Conservation (phyloP, 2,797 vertebrate species). For the Tokudaia tokunoshimensis region DNA sequence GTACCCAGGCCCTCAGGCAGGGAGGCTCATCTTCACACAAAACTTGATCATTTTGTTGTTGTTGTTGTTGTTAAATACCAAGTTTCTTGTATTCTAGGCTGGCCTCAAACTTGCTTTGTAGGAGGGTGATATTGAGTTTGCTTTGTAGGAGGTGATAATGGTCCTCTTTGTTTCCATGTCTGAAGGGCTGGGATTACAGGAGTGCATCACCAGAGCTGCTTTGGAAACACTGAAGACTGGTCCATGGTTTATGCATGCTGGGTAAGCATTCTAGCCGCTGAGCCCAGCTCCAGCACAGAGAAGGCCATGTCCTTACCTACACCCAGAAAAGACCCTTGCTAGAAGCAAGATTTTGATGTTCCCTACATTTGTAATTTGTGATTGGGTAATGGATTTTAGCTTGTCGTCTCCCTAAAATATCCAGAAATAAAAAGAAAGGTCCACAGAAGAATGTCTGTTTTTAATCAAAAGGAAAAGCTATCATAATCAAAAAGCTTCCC, state of each 20-base stretch:
- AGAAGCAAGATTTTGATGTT: neutral
- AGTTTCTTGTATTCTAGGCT: neutral
- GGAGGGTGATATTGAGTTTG: neutral
- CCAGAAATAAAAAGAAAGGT: neutral
- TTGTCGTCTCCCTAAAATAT: neutral
- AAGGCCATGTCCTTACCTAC: accelerated
- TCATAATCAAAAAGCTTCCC: conserved; percentile 68
- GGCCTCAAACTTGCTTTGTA: neutral
- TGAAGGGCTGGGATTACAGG: neutral
- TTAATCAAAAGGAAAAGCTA: conserved; percentile 70
- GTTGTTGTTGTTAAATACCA: neutral
- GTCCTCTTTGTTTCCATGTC: neutral
- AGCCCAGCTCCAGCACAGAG: neutral
- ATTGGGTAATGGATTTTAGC: neutral
- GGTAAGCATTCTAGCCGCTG: neutral
- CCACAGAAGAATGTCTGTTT: conserved; percentile 64
- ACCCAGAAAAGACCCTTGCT: neutral
- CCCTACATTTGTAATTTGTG: neutral
- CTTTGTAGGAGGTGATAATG: neutral
- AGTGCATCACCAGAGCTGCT: no score
- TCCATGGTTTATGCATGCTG: neutral
- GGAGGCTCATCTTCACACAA: neutral
- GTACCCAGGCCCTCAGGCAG: accelerated
- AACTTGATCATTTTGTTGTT: neutral
- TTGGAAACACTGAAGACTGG: neutral